Conservation (phyloP, 2,113 vertebrate genomes). For the Egretta garzetta region DNA sequence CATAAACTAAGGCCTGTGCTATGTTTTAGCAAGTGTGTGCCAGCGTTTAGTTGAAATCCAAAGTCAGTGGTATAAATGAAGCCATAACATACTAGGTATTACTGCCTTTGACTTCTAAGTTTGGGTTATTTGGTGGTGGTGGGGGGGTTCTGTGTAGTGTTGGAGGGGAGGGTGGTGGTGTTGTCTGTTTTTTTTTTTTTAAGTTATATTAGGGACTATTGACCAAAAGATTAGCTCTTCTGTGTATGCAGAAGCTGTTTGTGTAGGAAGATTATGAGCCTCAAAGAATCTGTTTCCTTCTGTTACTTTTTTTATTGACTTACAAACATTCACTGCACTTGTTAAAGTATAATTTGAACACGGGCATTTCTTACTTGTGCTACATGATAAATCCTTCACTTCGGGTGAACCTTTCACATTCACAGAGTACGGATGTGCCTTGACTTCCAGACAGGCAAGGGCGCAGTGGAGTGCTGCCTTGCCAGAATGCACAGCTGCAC, state of each 20-base stretch:
- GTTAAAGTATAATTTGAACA: not conserved
- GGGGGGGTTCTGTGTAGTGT: fast-evolving
- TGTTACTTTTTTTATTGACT: not conserved
- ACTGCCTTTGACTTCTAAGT: not conserved
- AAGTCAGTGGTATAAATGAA: not conserved
- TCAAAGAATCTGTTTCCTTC: not conserved
- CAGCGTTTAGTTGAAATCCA: not conserved
- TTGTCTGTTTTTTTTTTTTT: not conserved
- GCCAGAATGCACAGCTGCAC: slow-evolving; percentile 22
- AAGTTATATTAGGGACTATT: not conserved
- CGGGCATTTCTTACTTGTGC: not conserved
- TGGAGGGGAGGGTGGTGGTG: not conserved
- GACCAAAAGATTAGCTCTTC: not conserved
- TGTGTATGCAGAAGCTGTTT: not conserved
- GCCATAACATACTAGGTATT: not conserved
- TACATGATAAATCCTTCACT: not conserved
- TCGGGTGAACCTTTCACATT: not conserved
- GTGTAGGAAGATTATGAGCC: not conserved
- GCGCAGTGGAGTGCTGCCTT: not conserved
- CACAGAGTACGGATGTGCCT: not conserved
- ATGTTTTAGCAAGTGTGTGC: not conserved
- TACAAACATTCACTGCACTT: not conserved
- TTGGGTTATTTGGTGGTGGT: not conserved
- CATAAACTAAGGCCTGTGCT: not conserved
- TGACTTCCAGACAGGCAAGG: slow-evolving; percentile 12